Percentiles rank a stretch among this genome's conserved stretches.
These are phyloP conservation scores for Otolemur crassicaudatus DNA, from an alignment of 2,797 vertebrate genomes.

Conservation along the genomic window DNA sequence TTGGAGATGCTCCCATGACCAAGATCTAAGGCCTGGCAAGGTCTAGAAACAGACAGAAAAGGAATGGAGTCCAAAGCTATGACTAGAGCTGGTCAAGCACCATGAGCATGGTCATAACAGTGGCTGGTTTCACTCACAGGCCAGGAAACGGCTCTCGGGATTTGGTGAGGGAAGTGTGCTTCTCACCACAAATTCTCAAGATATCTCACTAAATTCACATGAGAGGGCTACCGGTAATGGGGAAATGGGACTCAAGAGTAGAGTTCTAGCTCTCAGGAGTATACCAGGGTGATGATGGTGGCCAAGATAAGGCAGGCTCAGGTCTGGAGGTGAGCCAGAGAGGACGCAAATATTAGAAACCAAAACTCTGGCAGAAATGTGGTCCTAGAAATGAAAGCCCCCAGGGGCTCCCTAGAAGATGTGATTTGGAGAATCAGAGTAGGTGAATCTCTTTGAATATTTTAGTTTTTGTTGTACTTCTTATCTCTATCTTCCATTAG, in stretches of 20 bases:
- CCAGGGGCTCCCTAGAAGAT: background rate
- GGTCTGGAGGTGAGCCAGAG: background rate
- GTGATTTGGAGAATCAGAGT: background rate
- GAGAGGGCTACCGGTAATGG: accelerated
- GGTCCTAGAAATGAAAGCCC: background rate
- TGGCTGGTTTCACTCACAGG: background rate
- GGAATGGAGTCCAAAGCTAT: accelerated
- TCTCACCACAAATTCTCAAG: background rate
- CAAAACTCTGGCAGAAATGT: background rate
- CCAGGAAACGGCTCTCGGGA: background rate
- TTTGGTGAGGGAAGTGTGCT: accelerated
- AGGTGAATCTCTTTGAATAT: background rate
- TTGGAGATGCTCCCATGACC: background rate
- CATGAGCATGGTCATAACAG: too few species aligned
- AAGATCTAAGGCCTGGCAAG: background rate
- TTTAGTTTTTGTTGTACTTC: background rate
- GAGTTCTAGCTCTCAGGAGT: background rate
- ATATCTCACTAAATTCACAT: background rate
- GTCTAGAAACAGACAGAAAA: background rate
- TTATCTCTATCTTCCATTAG: background rate
- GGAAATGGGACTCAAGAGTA: too few species aligned
- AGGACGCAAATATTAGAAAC: background rate
- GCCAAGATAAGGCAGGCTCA: background rate
- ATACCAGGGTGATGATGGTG: background rate
- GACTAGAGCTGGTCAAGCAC: background rate